Evolutionary conservation across 1,140 invertebrate genomes (phyloP).

Genomic region (Aphaenogaster floridana): DNA sequence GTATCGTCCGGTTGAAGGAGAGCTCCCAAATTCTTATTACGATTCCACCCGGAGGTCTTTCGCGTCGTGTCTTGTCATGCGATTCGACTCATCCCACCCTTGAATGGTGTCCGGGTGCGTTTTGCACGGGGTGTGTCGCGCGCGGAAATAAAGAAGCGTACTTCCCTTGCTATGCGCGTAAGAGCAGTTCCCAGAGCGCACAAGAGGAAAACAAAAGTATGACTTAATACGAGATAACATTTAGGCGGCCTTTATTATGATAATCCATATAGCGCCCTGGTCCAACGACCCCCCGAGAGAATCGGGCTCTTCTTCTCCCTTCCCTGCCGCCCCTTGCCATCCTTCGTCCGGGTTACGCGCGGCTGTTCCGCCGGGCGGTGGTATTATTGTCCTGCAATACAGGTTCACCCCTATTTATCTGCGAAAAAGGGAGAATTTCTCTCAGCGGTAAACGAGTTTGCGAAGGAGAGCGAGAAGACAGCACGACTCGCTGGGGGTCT

Average conservation of each 20-base stretch:
- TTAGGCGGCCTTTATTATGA: constrained; percentile 84
- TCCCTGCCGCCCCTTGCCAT: not conserved
- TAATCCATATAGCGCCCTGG: constrained; percentile 83
- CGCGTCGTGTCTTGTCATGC: not conserved
- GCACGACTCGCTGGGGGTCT: constrained; percentile 82
- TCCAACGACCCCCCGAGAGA: constrained; percentile 82
- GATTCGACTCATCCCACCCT: constrained; percentile 36
- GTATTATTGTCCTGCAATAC: constrained; percentile 83
- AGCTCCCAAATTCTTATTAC: constrained; percentile 11
- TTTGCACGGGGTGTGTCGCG: constrained; percentile 5
- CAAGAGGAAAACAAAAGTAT: constrained; percentile 83
- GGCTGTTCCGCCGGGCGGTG: constrained; percentile 71
- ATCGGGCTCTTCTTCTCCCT: constrained; percentile 49
- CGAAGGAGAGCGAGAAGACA: constrained; percentile 64
- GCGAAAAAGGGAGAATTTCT: constrained; percentile 83
- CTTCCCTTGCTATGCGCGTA: constrained; percentile 34
- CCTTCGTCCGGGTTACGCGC: constrained; percentile 23
- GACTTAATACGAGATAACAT: constrained; percentile 85
- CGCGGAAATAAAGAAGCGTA: constrained; percentile 53
- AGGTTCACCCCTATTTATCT: constrained; percentile 85
- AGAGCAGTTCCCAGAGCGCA: constrained; percentile 74
- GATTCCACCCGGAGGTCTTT: constrained; percentile 16
- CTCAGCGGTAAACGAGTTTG: constrained; percentile 81
- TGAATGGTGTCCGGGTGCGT: not conserved
- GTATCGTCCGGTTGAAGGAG: not conserved